Conservation (phyloP, 2,113 vertebrate genomes). For the Ornithorhynchus anatinus region DNA sequence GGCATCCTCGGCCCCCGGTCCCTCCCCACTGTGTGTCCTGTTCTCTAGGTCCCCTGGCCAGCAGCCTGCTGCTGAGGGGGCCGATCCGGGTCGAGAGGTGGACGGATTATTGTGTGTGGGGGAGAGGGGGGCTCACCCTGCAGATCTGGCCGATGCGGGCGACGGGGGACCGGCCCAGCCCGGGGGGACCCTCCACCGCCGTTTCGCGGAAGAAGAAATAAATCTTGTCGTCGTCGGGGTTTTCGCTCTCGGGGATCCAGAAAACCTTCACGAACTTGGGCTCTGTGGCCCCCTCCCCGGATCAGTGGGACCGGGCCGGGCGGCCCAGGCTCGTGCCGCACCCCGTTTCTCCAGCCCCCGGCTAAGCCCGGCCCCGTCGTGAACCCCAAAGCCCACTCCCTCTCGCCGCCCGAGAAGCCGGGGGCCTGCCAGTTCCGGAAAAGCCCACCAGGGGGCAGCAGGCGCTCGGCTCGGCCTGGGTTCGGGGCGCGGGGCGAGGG, state of each 20-base stretch:
- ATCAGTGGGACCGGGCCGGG: background rate
- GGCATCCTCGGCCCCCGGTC: too few species aligned
- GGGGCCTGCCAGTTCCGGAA: background rate
- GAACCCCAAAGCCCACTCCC: background rate
- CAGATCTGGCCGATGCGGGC: slow-evolving; percentile 94
- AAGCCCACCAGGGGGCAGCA: background rate
- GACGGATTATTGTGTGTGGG: background rate
- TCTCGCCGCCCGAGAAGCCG: background rate
- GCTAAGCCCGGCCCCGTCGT: rapidly evolving
- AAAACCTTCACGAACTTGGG: slow-evolving; percentile 95
- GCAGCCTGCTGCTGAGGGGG: background rate
- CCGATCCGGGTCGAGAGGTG: background rate
- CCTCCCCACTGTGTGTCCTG: too few species aligned
- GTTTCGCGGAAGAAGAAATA: slow-evolving; percentile 98
- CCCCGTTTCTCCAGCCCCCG: background rate
- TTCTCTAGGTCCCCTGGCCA: too few species aligned
- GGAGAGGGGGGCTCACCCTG: slow-evolving; percentile 77
- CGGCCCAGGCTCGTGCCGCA: background rate
- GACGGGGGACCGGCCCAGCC: slow-evolving; percentile 85
- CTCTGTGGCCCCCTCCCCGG: slow-evolving; percentile 70
- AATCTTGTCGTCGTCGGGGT: slow-evolving; percentile 94
- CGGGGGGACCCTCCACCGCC: slow-evolving; percentile 86
- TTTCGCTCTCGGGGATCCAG: slow-evolving; percentile 96
- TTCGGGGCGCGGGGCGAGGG: background rate
- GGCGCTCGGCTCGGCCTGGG: background rate